phyloP scores from a whole-genome alignment of 2,113 vertebrate genomes.

The Struthidea cinerea region DNA sequence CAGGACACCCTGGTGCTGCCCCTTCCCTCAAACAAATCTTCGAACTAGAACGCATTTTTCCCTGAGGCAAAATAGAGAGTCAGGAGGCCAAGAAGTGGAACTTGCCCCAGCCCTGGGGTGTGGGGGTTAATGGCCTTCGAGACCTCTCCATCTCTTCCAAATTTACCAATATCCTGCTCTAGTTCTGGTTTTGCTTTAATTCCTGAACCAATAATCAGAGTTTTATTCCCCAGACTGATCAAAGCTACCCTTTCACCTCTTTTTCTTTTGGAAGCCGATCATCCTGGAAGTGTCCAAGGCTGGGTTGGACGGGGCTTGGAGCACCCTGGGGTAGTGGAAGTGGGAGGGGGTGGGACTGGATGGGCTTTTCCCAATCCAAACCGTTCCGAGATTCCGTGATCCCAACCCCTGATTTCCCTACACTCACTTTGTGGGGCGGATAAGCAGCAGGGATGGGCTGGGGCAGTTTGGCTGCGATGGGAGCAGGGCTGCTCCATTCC shows the following conservation, averaged over 20 bases:
- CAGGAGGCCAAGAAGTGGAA: neutral
- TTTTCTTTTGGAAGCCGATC: neutral
- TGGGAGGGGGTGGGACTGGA: neutral
- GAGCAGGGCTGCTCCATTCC: neutral
- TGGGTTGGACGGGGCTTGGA: accelerated
- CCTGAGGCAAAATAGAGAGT: neutral
- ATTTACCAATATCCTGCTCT: neutral
- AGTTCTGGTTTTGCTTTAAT: neutral
- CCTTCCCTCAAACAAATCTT: neutral
- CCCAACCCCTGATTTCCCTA: neutral
- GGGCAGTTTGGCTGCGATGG: neutral
- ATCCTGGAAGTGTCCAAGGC: neutral
- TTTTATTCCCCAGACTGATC: neutral
- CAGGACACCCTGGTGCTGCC: neutral
- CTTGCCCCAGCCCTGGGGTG: neutral
- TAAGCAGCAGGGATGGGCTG: neutral
- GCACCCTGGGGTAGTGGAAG: neutral
- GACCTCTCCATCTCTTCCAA: neutral
- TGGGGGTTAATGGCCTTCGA: neutral
- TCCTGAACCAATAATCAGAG: neutral
- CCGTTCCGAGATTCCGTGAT: neutral
- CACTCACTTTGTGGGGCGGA: accelerated
- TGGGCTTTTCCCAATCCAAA: neutral
- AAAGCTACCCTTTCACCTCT: neutral
- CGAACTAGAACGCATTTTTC: neutral